Evolutionary conservation across 2,113 vertebrate species (phyloP).

Genomic region (Scytalopus superciliaris): DNA sequence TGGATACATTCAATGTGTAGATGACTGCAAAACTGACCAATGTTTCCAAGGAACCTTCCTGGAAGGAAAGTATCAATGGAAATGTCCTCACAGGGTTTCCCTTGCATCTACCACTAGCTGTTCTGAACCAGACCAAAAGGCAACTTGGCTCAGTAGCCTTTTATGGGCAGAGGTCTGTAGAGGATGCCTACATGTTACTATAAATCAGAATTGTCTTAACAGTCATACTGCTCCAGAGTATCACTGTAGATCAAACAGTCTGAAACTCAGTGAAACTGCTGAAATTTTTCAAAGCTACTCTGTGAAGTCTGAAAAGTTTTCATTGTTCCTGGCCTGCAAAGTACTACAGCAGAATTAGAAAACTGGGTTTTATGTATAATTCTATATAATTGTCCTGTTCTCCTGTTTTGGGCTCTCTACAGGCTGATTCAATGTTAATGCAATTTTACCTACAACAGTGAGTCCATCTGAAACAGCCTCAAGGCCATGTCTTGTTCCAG

Average conservation of each 20-base stretch:
- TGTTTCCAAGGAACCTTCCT: neutral
- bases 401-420: neutral
- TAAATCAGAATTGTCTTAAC: neutral
- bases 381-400: neutral
- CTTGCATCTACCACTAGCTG: neutral
- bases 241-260: neutral
- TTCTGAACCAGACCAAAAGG: neutral
- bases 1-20: neutral
- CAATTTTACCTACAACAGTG: neutral
- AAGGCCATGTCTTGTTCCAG: neutral
- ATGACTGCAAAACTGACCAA: neutral
- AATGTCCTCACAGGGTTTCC: neutral
- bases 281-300: neutral
- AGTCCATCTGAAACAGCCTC: neutral
- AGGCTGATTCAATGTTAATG: neutral
- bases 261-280: neutral
- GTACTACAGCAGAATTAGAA: neutral
- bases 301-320: neutral
- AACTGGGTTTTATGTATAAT: neutral
- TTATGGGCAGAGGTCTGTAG: neutral
- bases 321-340: neutral
- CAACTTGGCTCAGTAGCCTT: neutral
- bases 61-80: neutral
- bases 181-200: too few relatives aligned
- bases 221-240: neutral